Evolutionary conservation across 1,140 invertebrate genomes (phyloP).

Genomic region (Archivesica marissinica): DNA sequence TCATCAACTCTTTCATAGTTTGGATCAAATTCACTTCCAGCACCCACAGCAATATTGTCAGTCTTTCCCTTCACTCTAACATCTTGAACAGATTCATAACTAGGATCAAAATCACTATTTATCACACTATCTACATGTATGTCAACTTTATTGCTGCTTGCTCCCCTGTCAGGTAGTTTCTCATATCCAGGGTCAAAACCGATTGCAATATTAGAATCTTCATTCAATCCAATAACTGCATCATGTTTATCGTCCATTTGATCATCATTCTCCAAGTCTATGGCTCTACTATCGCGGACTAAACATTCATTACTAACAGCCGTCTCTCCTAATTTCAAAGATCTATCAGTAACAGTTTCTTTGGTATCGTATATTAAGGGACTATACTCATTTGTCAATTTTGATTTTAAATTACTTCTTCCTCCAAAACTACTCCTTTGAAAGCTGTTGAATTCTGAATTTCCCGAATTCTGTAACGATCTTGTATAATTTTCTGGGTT

Average conservation of each 20-base stretch:
- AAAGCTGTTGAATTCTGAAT: neutral
- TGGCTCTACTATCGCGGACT: constrained; percentile 47
- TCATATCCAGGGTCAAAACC: constrained; percentile 52
- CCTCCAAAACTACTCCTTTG: constrained; percentile 18
- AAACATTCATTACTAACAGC: constrained; percentile 13
- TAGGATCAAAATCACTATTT: constrained; percentile 41
- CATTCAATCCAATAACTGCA: neutral
- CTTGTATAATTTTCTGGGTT: constrained; percentile 14
- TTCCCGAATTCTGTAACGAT: neutral
- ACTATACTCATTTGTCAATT: constrained; percentile 47
- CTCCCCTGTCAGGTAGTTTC: constrained; percentile 20
- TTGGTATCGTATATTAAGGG: constrained; percentile 38
- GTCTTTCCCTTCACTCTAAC: neutral
- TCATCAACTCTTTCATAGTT: constrained; percentile 42
- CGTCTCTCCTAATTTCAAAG: constrained; percentile 5
- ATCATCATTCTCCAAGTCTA: constrained; percentile 38
- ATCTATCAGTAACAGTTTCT: constrained; percentile 4
- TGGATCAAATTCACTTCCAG: constrained; percentile 8
- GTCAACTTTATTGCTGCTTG: neutral
- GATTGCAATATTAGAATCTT: neutral
- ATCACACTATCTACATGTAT: neutral
- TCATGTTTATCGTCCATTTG: neutral
- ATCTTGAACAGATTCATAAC: constrained; percentile 52
- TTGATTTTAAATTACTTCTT: neutral
- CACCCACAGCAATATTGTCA: neutral